A percentile compares a stretch with the other conserved stretches of the same genome.
Conservation (phyloP, 2,888 invertebrate genomes). For the Abrostola triplasia region DNA sequence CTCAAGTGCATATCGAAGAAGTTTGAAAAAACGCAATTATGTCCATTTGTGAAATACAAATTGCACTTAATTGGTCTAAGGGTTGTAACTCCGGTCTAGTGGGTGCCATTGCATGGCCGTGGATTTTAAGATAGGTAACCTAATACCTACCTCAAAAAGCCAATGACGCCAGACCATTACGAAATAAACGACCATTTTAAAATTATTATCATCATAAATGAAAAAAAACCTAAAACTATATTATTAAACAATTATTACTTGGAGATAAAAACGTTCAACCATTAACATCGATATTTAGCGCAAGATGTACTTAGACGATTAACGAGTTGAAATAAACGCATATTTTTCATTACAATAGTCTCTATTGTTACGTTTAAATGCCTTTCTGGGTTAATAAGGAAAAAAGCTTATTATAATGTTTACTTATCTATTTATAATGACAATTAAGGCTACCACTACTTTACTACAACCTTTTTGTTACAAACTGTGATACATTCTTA, state of each 20-base stretch:
- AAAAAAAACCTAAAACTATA: neutral
- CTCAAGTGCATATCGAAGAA: neutral
- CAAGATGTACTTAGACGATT: slow-evolving; percentile 7
- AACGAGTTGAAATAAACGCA: slow-evolving; percentile 17
- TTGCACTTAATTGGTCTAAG: neutral
- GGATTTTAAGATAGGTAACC: slow-evolving; percentile 1
- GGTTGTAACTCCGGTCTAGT: too few species aligned
- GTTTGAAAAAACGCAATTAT: neutral
- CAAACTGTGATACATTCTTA: neutral
- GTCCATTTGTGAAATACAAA: slow-evolving; percentile 1
- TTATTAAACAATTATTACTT: neutral
- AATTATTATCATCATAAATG: neutral
- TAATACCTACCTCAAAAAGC: neutral
- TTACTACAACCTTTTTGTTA: neutral
- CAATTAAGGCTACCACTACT: neutral
- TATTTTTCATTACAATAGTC: slow-evolving; percentile 29
- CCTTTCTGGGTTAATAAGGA: slow-evolving; percentile 1
- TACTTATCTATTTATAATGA: neutral
- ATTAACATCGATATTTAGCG: slow-evolving; percentile 8
- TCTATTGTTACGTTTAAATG: slow-evolving; percentile 23
- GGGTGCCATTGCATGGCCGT: neutral
- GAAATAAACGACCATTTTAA: slow-evolving; percentile 1
- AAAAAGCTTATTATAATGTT: slow-evolving; percentile 16
- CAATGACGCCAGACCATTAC: neutral
- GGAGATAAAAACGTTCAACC: slow-evolving; percentile 18